A percentile compares a stretch with the other conserved stretches of the same genome.
phyloP scores from a whole-genome alignment of 1,140 invertebrate genomes.

The Pectinophora gossypiella region DNA sequence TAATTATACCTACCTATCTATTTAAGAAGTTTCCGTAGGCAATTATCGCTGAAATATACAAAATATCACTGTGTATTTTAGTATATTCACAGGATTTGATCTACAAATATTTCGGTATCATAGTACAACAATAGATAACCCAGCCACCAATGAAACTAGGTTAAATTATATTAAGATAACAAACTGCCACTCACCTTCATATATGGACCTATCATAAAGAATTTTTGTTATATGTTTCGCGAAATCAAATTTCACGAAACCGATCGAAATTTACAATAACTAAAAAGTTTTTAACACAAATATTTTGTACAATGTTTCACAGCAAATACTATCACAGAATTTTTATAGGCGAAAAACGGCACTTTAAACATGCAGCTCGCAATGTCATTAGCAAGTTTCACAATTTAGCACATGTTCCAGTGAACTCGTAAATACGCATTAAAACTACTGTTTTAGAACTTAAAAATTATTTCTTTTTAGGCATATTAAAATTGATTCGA shows the following conservation, averaged over 20 bases:
- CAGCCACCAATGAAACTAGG: not conserved
- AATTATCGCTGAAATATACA: too few species aligned
- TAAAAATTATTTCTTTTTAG: constrained; percentile 63
- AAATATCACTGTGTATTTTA: too few species aligned
- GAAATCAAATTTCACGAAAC: constrained; percentile 65
- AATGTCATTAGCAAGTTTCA: constrained; percentile 50
- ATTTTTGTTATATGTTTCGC: constrained; percentile 55
- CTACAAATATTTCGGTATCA: too few species aligned
- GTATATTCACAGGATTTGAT: too few species aligned
- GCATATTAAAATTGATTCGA: constrained; percentile 43
- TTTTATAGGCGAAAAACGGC: constrained; percentile 41
- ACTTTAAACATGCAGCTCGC: constrained; percentile 36
- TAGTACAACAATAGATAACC: not conserved
- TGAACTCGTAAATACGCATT: constrained; percentile 16
- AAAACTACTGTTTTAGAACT: constrained; percentile 2
- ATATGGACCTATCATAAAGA: constrained; percentile 75
- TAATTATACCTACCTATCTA: too few species aligned
- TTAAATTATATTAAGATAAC: constrained; percentile 13
- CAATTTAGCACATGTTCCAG: constrained; percentile 46
- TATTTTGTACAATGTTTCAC: constrained; percentile 43
- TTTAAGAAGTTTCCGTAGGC: too few species aligned
- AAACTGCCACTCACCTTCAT: constrained; percentile 62
- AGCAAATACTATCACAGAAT: constrained; percentile 64
- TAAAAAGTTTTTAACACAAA: constrained; percentile 34
- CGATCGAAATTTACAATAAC: constrained; percentile 36